Evolutionary conservation across 1,140 invertebrate species (phyloP).

Genomic region (Aplysia californica): DNA sequence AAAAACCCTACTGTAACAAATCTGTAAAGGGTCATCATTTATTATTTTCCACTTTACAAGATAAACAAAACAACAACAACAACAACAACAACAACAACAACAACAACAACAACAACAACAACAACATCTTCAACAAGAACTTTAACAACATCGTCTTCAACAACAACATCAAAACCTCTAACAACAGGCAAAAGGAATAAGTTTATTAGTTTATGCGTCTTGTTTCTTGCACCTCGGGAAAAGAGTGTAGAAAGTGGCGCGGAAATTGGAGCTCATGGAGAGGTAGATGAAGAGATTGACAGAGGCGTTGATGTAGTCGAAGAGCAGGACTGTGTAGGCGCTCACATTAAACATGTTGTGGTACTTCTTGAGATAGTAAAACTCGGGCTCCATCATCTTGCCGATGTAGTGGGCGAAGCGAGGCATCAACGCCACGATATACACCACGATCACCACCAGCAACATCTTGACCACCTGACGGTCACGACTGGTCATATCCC

Average conservation of each 20-base stretch:
- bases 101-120: not conserved
- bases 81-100: not conserved
- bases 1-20: too few relatives aligned
- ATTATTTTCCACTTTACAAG: too few relatives aligned
- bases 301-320: constrained; percentile 15
- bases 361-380: not conserved
- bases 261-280: not conserved
- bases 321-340: not conserved
- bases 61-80: not conserved
- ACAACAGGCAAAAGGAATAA: not conserved
- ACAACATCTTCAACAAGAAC: not conserved
- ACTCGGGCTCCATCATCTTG: constrained; percentile 10
- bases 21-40: too few relatives aligned
- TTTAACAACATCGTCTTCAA: not conserved
- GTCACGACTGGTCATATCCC: not conserved
- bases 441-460: constrained; percentile 1
- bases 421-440: not conserved
- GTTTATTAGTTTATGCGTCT: not conserved
- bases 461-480: constrained; percentile 9
- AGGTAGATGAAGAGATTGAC: constrained; percentile 11
- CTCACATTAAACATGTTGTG: not conserved
- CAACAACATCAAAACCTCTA: not conserved
- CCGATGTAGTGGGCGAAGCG: not conserved
- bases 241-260: not conserved
- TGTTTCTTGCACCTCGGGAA: not conserved